phyloP scores from a whole-genome alignment of 2,113 vertebrate genomes.

The Gnathonemus longibarbis region DNA sequence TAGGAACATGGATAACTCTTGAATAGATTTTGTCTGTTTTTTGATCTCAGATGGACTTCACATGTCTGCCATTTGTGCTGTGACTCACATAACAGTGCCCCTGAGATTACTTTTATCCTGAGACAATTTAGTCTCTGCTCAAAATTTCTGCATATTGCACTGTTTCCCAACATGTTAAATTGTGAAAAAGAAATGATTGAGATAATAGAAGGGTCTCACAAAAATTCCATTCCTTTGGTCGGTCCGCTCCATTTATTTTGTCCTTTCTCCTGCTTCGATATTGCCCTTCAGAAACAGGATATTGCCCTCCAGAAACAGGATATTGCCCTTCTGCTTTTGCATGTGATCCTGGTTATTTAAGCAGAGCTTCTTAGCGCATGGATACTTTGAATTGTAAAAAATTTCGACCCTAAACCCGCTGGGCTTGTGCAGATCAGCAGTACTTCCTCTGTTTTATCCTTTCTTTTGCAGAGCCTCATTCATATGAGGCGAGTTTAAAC shows the following conservation, averaged over 20 bases:
- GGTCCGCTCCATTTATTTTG: background rate
- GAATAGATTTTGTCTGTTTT: slow-evolving; percentile 55
- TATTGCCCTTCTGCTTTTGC: background rate
- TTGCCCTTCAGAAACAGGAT: background rate
- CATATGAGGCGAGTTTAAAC: slow-evolving; percentile 9
- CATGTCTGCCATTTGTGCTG: slow-evolving; percentile 51
- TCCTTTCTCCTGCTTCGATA: background rate
- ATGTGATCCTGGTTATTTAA: background rate
- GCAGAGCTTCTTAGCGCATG: background rate
- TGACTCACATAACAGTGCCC: slow-evolving; percentile 46
- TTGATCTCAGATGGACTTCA: slow-evolving; percentile 59
- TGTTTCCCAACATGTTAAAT: slow-evolving; percentile 1
- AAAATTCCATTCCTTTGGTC: background rate
- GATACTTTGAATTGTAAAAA: background rate
- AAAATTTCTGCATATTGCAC: slow-evolving; percentile 32
- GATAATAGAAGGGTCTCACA: background rate
- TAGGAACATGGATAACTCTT: slow-evolving; percentile 55
- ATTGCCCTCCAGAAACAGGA: background rate
- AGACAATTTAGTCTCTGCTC: slow-evolving; percentile 44
- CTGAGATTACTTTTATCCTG: slow-evolving; percentile 44
- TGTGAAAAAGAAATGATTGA: background rate
- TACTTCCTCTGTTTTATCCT: slow-evolving; percentile 25
- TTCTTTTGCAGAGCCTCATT: slow-evolving; percentile 23
- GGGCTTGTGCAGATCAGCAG: background rate
- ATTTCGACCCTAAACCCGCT: background rate